Evolutionary conservation across 2,113 vertebrate species (phyloP).

Genomic region (Cyprinodon variegatus): DNA sequence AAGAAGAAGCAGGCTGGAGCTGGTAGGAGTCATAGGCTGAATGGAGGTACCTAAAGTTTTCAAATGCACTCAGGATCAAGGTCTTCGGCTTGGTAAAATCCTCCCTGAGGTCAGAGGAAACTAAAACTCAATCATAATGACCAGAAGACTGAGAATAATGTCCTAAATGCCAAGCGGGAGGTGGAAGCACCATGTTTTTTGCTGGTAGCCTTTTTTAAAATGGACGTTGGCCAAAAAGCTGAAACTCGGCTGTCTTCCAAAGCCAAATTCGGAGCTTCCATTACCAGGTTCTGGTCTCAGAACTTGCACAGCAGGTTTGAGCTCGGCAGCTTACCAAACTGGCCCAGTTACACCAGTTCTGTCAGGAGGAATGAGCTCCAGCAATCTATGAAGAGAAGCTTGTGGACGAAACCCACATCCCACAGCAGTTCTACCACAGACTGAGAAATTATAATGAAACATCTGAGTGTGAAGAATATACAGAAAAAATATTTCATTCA

Average conservation of each 20-base stretch:
- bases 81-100: not conserved
- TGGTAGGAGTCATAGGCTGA: not conserved
- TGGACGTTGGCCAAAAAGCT: not conserved
- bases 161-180: not conserved
- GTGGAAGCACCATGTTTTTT: not conserved
- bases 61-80: not conserved
- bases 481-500: too few species aligned
- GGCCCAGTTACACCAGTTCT: not conserved
- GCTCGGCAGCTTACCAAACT: not conserved
- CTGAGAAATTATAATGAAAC: too few species aligned
- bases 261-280: not conserved
- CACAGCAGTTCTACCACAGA: not conserved
- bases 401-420: not conserved
- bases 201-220: not conserved
- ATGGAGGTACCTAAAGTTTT: not conserved
- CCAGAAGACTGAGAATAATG: not conserved
- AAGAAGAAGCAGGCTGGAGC: too few species aligned
- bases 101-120: not conserved
- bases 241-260: not conserved
- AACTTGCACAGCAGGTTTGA: not conserved
- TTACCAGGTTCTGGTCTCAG: not conserved
- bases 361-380: not conserved
- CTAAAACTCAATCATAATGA: not conserved
- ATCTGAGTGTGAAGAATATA: too few species aligned
- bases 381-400: not conserved